Conservation (phyloP, 2,888 invertebrate genomes). For the Stegana nigrithorax region DNA sequence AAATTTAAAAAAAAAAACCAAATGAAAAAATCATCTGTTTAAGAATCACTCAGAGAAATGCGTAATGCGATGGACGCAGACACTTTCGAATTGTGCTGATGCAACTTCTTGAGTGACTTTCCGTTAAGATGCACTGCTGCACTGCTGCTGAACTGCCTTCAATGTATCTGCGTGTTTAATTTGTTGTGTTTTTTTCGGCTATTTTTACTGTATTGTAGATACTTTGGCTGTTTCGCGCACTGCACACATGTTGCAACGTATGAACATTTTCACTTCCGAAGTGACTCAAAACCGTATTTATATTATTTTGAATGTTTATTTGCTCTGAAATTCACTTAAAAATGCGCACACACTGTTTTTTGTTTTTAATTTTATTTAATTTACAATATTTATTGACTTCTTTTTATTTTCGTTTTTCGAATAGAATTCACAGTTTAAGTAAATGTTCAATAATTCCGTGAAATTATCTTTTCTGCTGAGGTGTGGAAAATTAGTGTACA, state of each 20-base stretch:
- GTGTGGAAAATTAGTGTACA: background rate
- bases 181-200: conserved; percentile 48
- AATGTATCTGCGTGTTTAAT: conserved; percentile 32
- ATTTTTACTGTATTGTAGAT: conserved; percentile 49
- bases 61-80: conserved; percentile 38
- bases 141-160: conserved; percentile 16
- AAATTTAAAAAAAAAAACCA: no score
- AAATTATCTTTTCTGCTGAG: background rate
- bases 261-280: conserved; percentile 36
- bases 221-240: conserved; percentile 29
- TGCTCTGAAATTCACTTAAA: no score
- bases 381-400: background rate
- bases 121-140: background rate
- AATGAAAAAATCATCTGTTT: conserved; percentile 32
- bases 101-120: background rate
- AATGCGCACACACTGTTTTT: no score
- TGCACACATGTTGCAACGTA: conserved; percentile 17
- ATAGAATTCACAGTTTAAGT: background rate
- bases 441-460: no score
- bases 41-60: conserved; percentile 50
- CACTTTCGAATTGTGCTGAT: conserved; percentile 38
- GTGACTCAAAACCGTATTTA: conserved; percentile 1
- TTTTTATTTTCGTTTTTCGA: background rate
- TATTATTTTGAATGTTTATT: no score
- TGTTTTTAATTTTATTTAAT: no score